Conservation (phyloP, 1,140 invertebrate genomes). For the Maniola jurtina region DNA sequence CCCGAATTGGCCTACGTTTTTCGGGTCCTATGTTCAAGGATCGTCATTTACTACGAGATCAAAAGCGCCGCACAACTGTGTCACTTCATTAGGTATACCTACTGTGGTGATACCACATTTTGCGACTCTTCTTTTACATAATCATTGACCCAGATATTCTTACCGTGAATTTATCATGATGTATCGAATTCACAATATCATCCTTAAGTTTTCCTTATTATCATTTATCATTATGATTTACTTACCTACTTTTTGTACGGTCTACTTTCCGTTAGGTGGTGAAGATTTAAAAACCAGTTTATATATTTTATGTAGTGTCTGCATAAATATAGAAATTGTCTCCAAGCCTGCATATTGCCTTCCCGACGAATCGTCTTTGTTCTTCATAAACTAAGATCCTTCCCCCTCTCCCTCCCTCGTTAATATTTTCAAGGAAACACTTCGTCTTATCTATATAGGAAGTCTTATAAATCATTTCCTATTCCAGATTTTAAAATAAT, state of each 20-base stretch:
- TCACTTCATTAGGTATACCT: neutral
- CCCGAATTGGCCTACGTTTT: too few relatives aligned
- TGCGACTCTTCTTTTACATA: constrained; percentile 2
- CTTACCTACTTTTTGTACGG: neutral
- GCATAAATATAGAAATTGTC: neutral
- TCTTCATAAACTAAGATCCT: neutral
- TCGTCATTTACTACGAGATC: too few relatives aligned
- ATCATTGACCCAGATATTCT: constrained; percentile 5
- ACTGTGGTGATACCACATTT: neutral
- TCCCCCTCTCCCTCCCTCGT: neutral
- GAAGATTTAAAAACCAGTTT: too few relatives aligned
- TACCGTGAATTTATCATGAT: constrained; percentile 4
- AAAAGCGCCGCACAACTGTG: too few relatives aligned
- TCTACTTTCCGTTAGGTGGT: too few relatives aligned
- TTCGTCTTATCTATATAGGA: neutral
- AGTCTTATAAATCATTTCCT: constrained; percentile 6
- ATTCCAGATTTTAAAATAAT: neutral
- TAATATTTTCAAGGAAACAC: neutral
- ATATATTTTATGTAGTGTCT: too few relatives aligned
- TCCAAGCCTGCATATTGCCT: neutral
- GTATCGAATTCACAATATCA: neutral
- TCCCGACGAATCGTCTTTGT: neutral
- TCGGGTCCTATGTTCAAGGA: too few relatives aligned
- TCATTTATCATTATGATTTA: neutral
- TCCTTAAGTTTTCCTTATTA: neutral